Base-by-base conservation (phyloP, 2,113 vertebrate genomes). In the Sinosuthora webbiana region DNA sequence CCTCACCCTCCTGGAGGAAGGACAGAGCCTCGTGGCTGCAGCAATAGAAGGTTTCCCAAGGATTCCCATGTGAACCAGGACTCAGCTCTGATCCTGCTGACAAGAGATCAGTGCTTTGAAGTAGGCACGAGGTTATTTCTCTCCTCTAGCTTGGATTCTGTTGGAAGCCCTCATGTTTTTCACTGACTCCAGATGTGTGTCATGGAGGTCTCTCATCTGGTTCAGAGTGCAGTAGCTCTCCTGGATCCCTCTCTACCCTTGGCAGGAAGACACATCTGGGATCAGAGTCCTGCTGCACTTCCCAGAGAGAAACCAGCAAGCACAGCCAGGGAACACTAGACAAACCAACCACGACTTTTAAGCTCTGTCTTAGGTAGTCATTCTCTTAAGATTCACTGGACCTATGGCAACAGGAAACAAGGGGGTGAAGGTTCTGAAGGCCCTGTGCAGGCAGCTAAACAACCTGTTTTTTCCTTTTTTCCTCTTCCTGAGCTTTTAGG, bases 111-210 rank as follows among this genome's bases (percentile, higher is more conserved):
- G 79, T 87, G 78, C 75, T 67, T 59, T 6, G 18, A 92, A 81
- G 82, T 67, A 83, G 71, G 82, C 82, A 93, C 0, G 1, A 67
- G 60, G 24, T 77, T 91, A 57, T 69, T 81, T 49, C 76, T 67
- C 90, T 77, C 24, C 63, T 55, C 71, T 90, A 75, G 59, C 67
- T 65, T 80, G 59, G 42, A 37, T 77, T 88, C 89, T 77, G 5
- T 2, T 96, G 88, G 82, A 94, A 87, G 22, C 24, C 27, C 50
- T 86, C 1, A 0, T 21, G 44, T 60, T 69, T 90, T 80, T 75
- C 87, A 75, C 59, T 89, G 41, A 31, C 84, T 86, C 92, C 92
- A 95, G 78, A 83, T 90, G 87, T 47, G 55, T 57, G 74, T 56
- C 55, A 31, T 0, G 4, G 71, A 89, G 62, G 47, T 74, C 71